Conservation (phyloP, 2,888 invertebrate species). For the Dynastes maya region DNA sequence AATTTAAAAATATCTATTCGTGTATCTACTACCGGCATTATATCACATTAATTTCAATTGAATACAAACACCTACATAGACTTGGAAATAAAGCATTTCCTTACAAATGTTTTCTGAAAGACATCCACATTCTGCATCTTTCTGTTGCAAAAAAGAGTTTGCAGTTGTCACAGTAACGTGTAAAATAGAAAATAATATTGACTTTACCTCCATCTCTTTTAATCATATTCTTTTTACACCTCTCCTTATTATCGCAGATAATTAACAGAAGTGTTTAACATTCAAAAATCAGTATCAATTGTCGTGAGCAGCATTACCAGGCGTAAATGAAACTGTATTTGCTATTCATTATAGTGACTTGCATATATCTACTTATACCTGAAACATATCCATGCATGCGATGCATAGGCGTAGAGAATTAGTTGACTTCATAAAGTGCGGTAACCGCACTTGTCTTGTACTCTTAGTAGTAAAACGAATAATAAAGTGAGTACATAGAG, state of each 20-base stretch:
- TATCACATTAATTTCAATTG: no score
- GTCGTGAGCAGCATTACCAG: slow-evolving; percentile 48
- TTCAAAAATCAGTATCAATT: slow-evolving; percentile 24
- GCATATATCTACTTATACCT: slow-evolving; percentile 33
- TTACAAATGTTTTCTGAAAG: no score
- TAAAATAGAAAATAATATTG: background rate
- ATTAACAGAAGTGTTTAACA: background rate
- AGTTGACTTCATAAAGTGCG: background rate
- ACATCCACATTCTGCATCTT: no score
- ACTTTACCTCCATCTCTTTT: background rate
- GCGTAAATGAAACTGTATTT: slow-evolving; percentile 39
- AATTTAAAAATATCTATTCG: no score
- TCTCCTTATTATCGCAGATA: no score
- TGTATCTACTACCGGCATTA: no score
- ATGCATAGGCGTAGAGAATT: slow-evolving; percentile 16
- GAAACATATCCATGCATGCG: background rate
- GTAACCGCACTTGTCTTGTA: background rate
- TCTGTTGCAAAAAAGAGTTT: no score
- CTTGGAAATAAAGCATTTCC: no score
- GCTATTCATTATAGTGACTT: slow-evolving; percentile 42
- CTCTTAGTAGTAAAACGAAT: slow-evolving; percentile 35
- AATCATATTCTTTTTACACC: no score
- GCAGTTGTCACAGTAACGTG: no score
- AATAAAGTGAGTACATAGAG: slow-evolving; percentile 16
- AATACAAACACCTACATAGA: no score